Conservation (phyloP, 2,797 vertebrate species). For the Lacerta viridis region DNA sequence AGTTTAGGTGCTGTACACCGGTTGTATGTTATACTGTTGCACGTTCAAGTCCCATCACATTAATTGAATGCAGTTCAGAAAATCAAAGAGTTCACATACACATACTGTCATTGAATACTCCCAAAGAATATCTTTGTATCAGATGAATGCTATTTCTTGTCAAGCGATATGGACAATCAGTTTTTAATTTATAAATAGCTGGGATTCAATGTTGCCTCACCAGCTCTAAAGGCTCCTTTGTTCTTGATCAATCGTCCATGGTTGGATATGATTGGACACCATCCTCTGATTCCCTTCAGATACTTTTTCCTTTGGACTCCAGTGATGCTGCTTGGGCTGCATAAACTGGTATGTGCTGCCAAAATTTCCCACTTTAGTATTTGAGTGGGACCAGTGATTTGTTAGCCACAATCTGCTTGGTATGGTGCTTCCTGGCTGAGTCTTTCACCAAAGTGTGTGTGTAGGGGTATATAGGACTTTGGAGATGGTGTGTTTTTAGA, state of each 20-base stretch:
- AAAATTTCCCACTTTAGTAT: neutral
- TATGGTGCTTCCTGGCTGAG: neutral
- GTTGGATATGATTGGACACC: neutral
- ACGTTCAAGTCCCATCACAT: too few species aligned
- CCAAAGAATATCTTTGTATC: neutral
- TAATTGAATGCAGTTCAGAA: too few species aligned
- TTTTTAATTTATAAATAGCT: neutral
- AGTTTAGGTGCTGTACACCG: neutral
- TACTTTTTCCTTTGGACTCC: neutral
- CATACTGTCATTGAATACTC: neutral
- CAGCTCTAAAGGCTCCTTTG: neutral
- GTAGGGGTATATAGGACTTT: neutral
- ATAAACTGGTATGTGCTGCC: neutral
- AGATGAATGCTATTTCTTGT: neutral
- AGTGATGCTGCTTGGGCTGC: neutral
- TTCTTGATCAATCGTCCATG: neutral
- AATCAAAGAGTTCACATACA: too few species aligned
- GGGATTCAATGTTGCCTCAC: too few species aligned
- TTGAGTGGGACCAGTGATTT: fast-evolving
- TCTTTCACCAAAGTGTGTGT: neutral
- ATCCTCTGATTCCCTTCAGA: neutral
- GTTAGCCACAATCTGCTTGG: neutral
- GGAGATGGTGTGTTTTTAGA: slow-evolving; percentile 15
- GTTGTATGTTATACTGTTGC: neutral
- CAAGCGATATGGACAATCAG: neutral